Conservation (phyloP, 2,797 vertebrate genomes). For the Selene dorsalis region DNA sequence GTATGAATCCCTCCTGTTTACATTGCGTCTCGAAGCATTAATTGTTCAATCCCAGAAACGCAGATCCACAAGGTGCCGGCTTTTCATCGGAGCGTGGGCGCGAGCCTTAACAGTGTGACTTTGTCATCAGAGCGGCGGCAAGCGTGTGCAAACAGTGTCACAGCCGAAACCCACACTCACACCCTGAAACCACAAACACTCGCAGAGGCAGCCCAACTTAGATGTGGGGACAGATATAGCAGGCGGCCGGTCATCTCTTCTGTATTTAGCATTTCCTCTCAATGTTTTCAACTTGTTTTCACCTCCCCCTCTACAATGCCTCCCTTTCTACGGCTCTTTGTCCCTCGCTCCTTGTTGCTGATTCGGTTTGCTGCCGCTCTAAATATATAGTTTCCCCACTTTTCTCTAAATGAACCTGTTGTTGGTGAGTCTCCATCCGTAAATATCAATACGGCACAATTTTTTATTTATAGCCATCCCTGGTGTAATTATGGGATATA, state of each 20-base stretch:
- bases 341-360: constrained; percentile 44
- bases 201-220: constrained; percentile 44
- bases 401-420: constrained; percentile 56
- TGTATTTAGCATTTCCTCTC: constrained; percentile 71
- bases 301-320: constrained; percentile 53
- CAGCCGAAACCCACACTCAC: constrained; percentile 52
- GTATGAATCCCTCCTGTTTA: not conserved
- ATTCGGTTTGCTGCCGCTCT: constrained; percentile 41
- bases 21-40: not conserved
- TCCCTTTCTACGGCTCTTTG: constrained; percentile 54
- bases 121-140: constrained; percentile 36
- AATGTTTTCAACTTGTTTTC: constrained; percentile 64
- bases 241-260: constrained; percentile 52
- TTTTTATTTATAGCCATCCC: constrained; percentile 36
- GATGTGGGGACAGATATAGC: constrained; percentile 66
- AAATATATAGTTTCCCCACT: constrained; percentile 39
- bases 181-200: constrained; percentile 56
- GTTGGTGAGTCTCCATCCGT: constrained; percentile 31
- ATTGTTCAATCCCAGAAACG: constrained; percentile 1
- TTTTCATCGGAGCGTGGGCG: constrained; percentile 15
- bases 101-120: constrained; percentile 5
- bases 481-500: constrained; percentile 17
- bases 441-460: constrained; percentile 38
- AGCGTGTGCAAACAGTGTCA: constrained; percentile 46
- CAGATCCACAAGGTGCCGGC: not conserved